Percentiles rank a stretch among this genome's conserved stretches.
Conservation (phyloP, 2,113 vertebrate genomes). For the Erinaceus europaeus region DNA sequence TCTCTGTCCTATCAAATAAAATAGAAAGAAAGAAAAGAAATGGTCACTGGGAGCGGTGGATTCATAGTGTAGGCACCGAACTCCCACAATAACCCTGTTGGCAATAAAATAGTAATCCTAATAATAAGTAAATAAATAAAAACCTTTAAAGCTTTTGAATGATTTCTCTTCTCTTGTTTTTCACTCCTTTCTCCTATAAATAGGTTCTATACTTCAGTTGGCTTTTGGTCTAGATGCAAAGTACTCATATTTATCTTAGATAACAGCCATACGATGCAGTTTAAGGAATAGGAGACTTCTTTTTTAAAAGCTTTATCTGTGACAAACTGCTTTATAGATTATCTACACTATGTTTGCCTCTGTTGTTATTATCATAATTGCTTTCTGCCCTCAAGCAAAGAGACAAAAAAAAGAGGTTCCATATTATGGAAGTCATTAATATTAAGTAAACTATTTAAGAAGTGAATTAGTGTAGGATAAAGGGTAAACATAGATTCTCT, state of each 20-base stretch:
- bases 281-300: conserved; percentile 45
- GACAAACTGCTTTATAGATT: conserved; percentile 43
- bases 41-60: no score
- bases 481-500: not conserved
- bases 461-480: no score
- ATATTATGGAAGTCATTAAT: conserved; percentile 10
- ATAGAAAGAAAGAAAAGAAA: no score
- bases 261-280: conserved; percentile 35
- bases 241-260: conserved; percentile 38
- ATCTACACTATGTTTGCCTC: conserved; percentile 6
- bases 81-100: no score
- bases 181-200: not conserved
- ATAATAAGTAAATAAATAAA: no score
- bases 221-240: conserved; percentile 32
- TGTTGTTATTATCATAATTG: conserved; percentile 21
- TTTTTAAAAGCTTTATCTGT: conserved; percentile 43
- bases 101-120: no score
- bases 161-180: not conserved
- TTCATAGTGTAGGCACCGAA: no score
- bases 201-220: conserved; percentile 27
- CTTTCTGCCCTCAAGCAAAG: conserved; percentile 31
- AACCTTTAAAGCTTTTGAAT: no score
- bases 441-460: not conserved
- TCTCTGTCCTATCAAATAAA: no score
- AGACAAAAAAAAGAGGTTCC: conserved; percentile 28